Evolutionary conservation across 2,888 invertebrate species (phyloP), one percentile per base, ranked within the genome.

Genomic region (Ryuthela nishihirai): DNA sequence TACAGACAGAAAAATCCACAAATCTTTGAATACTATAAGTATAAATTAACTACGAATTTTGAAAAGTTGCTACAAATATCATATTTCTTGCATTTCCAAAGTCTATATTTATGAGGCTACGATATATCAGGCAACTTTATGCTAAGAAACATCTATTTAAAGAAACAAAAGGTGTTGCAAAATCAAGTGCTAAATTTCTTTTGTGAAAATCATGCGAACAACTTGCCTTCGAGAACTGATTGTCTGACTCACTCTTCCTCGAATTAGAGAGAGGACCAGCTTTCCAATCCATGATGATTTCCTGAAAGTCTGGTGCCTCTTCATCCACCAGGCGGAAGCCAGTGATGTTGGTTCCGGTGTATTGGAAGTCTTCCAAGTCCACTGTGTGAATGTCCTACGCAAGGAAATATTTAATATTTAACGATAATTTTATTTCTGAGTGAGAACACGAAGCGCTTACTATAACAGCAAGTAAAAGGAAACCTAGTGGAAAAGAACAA

Each of bases 261-360:
- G 49, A 54, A 7, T 48, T 39, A 12, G 48, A 21, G 0, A 39
- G 21, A 1, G 49, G 26, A 10, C 50, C 46, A 12, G 49, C 36
- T 43, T 56, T 53, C 65, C 65, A 66, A 18, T 64, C 64, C 23
- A 50, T 47, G 17, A 65, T 46, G 7, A 66, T 54, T 39, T 66
- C 64, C 21, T 48, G 43, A 47, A 50, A 65, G 18, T 61, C 64
- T 20, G 50, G 42, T 0, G 55, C 44, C 2, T 47, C 52, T 23
- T 61, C 48, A 74, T 94, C 90, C 42, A 97, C 85, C 66, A 97
- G 77, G 67, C 92, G 83, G 72, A 97, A 85, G 6, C 93, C 92
- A 1, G 95, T 94, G 67, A 97, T 91, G 75, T 97, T 95, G 23
- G 94, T 93, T 20, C 95, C 94, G 12, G 91, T 90, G 74, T 94